phyloP scores from a whole-genome alignment of 2,113 vertebrate genomes.

The Monopterus albus region DNA sequence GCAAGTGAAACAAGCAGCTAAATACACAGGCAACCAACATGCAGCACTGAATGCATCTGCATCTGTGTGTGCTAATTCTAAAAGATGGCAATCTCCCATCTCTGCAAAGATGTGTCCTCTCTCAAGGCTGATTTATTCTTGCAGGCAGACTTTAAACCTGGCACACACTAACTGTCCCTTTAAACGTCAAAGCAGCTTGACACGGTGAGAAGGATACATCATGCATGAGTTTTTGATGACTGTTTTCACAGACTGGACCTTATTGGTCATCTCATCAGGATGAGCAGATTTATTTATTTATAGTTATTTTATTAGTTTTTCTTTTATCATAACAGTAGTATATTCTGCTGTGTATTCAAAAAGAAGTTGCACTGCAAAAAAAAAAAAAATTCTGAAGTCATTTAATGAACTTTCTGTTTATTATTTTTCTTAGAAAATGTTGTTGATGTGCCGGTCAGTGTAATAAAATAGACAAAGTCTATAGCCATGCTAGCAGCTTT shows the following conservation, averaged over 20 bases:
- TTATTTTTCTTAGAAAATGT: too few relatives aligned
- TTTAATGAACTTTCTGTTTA: too few relatives aligned
- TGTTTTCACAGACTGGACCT: not conserved
- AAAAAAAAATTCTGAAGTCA: too few relatives aligned
- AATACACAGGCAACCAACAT: slow-evolving; percentile 10
- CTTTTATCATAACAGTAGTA: too few relatives aligned
- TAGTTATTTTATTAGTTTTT: too few relatives aligned
- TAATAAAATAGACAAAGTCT: too few relatives aligned
- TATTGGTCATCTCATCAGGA: not conserved
- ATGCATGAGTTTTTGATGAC: not conserved
- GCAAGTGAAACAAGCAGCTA: slow-evolving; percentile 27
- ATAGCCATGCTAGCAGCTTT: too few relatives aligned
- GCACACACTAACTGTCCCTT: slow-evolving; percentile 11
- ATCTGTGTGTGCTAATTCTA: slow-evolving; percentile 4
- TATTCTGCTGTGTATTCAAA: too few relatives aligned
- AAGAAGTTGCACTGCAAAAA: too few relatives aligned
- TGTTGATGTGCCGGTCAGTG: too few relatives aligned
- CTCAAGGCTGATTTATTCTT: not conserved
- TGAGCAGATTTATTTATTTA: too few relatives aligned
- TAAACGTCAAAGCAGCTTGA: slow-evolving; percentile 18
- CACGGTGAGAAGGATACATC: not conserved
- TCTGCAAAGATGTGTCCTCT: not conserved
- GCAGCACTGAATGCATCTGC: slow-evolving; percentile 11
- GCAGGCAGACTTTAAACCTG: slow-evolving; percentile 9
- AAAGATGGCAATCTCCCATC: not conserved